Conservation (phyloP, 2,113 vertebrate genomes). For the Colaptes auratus region DNA sequence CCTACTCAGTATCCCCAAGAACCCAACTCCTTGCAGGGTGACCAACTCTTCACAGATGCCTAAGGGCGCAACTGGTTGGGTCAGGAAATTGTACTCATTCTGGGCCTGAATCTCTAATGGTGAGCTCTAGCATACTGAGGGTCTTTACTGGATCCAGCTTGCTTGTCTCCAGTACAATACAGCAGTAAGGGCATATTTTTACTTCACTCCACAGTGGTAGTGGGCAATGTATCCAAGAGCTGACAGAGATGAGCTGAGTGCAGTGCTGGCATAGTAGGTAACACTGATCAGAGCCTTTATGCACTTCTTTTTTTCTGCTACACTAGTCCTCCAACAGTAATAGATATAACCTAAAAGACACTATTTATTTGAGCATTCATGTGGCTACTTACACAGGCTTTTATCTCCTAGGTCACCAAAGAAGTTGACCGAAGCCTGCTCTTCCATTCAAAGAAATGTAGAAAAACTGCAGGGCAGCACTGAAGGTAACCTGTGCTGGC, state of each 20-base stretch:
- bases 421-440: accelerated
- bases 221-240: background rate
- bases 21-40: background rate
- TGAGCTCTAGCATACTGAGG: background rate
- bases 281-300: background rate
- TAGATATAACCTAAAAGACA: background rate
- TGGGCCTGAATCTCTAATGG: background rate
- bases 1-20: background rate
- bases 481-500: background rate
- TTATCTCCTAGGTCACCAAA: background rate
- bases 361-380: background rate
- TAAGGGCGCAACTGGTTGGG: background rate
- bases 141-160: background rate
- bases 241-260: background rate
- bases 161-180: background rate
- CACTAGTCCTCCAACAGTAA: background rate
- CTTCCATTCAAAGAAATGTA: background rate
- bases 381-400: background rate
- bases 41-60: background rate
- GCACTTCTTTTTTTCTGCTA: background rate
- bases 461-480: background rate
- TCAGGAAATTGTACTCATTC: background rate
- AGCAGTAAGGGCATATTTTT: accelerated
- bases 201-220: background rate
- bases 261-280: background rate